Evolutionary conservation across 2,113 vertebrate genomes (phyloP).

Genomic region (Alectura lathami): DNA sequence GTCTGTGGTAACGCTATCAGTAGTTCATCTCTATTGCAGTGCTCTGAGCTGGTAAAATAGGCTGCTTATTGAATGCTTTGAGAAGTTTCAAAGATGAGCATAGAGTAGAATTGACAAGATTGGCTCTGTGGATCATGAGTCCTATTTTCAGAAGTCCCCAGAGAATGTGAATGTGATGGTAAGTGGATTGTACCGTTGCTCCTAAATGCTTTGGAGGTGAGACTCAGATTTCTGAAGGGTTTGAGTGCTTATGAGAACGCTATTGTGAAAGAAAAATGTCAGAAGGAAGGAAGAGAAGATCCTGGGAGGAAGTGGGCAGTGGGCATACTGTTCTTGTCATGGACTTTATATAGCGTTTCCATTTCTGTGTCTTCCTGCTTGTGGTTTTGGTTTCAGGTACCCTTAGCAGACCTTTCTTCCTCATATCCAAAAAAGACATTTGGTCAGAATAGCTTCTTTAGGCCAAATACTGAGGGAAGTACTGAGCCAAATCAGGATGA

Average conservation of each 20-base stretch:
- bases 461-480: neutral
- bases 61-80: neutral
- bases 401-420: neutral
- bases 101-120: neutral
- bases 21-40: accelerated
- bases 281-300: neutral
- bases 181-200: neutral
- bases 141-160: neutral
- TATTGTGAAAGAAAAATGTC: neutral
- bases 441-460: neutral
- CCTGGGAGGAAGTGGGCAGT: neutral
- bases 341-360: neutral
- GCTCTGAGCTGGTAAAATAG: neutral
- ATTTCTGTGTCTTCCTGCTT: neutral
- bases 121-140: neutral
- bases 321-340: neutral
- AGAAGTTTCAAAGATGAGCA: neutral
- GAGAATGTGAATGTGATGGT: neutral
- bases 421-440: neutral
- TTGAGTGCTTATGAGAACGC: neutral
- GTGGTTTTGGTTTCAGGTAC: slow-evolving; percentile 24
- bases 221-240: neutral
- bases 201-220: neutral
- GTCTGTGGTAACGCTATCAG: neutral
- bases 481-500: neutral